phyloP scores from a whole-genome alignment of 2,113 vertebrate species.

The Marcusenius ussheri region DNA sequence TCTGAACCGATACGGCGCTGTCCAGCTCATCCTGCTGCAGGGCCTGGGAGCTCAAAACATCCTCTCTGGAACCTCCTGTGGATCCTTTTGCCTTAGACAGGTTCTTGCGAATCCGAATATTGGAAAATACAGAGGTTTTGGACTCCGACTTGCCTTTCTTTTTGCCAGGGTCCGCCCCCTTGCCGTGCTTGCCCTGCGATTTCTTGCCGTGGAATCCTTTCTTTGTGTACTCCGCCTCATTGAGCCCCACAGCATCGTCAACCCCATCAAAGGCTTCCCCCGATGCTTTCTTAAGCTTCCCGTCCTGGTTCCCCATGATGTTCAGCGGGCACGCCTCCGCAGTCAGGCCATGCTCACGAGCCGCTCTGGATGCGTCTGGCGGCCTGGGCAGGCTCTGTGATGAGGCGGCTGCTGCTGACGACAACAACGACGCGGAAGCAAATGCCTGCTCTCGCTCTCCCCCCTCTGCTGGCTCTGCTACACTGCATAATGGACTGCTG shows the following conservation, averaged over 20 bases:
- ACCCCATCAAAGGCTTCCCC: conserved; percentile 63
- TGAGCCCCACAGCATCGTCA: conserved; percentile 68
- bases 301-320: conserved; percentile 94
- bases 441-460: conserved; percentile 47
- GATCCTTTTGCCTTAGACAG: conserved; percentile 72
- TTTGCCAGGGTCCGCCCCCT: conserved; percentile 65
- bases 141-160: conserved; percentile 83
- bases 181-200: conserved; percentile 67
- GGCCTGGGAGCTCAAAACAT: conserved; percentile 68
- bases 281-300: conserved; percentile 72
- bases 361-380: background rate
- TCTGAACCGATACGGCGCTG: conserved; percentile 61
- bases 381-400: conserved; percentile 47
- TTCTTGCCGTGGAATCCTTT: conserved; percentile 74
- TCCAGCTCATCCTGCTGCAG: conserved; percentile 72
- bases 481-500: conserved; percentile 67
- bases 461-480: conserved; percentile 55
- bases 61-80: conserved; percentile 73
- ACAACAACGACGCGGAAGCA: conserved; percentile 57
- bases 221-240: conserved; percentile 72
- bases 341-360: conserved; percentile 66
- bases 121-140: conserved; percentile 83
- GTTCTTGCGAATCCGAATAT: conserved; percentile 83
- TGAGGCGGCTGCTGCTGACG: conserved; percentile 46
- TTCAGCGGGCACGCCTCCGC: conserved; percentile 30